A percentile compares a stretch with the other conserved stretches of the same genome.
These are phyloP conservation scores for Macroteleia sp. DNA, from an alignment of 2,888 invertebrate species.

Conservation along the genomic window DNA sequence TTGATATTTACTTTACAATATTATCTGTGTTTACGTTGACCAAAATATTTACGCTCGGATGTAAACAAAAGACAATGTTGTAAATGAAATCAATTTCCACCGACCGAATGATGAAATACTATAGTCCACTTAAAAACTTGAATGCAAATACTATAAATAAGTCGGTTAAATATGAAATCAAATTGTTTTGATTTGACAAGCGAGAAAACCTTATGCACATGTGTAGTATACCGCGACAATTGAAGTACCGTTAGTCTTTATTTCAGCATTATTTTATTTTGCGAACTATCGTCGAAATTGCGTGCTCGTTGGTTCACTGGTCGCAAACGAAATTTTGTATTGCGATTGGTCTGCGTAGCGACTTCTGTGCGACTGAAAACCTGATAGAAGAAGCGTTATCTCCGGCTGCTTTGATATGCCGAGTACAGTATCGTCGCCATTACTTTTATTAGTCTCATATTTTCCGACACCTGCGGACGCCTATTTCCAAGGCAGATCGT, in stretches of 20 bases:
- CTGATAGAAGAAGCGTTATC: conserved; percentile 38
- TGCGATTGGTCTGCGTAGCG: conserved; percentile 35
- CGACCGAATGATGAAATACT: no score
- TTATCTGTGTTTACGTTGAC: no score
- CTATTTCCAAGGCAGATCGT: conserved; percentile 57
- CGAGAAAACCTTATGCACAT: neutral
- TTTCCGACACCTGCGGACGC: conserved; percentile 55
- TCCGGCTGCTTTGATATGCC: conserved; percentile 52
- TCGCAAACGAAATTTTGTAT: conserved; percentile 31
- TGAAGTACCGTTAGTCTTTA: conserved; percentile 17
- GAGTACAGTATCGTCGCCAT: conserved; percentile 52
- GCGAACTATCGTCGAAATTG: conserved; percentile 15
- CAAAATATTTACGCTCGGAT: no score
- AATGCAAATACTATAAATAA: no score
- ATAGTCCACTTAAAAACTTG: no score
- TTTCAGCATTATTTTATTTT: conserved; percentile 27
- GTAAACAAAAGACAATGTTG: no score
- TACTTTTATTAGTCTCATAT: conserved; percentile 58
- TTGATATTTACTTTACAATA: no score
- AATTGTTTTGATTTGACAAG: no score
- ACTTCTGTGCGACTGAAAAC: conserved; percentile 13
- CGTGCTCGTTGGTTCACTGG: conserved; percentile 11
- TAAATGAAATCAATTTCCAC: no score
- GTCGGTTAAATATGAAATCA: no score
- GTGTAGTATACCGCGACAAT: no score